A percentile compares a stretch with the other conserved stretches of the same genome.
Evolutionary conservation across 2,888 invertebrate genomes (phyloP).

Genomic region (Leptinotarsa juncta): DNA sequence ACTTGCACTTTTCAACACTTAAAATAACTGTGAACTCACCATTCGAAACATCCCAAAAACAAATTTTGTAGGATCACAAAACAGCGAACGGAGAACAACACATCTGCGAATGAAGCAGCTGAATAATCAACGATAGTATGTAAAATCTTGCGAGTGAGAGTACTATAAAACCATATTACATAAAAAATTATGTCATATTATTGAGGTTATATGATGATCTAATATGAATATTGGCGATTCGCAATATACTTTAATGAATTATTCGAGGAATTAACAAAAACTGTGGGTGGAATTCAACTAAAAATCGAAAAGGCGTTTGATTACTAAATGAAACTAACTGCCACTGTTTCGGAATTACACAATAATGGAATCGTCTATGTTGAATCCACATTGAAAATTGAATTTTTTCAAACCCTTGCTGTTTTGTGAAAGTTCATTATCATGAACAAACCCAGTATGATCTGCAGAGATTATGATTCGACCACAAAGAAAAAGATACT

Average conservation of each 20-base stretch:
- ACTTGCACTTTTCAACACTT: neutral
- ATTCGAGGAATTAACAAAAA: neutral
- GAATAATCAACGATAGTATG: neutral
- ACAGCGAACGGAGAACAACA: neutral
- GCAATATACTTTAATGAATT: neutral
- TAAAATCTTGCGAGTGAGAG: slow-evolving; percentile 30
- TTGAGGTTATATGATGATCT: slow-evolving; percentile 27
- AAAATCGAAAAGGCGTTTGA: no score
- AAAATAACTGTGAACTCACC: slow-evolving; percentile 1
- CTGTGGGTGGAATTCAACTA: neutral
- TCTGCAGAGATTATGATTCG: no score
- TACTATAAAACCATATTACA: slow-evolving; percentile 41
- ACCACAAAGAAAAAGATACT: no score
- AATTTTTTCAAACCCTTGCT: no score
- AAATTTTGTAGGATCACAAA: neutral
- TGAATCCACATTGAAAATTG: no score
- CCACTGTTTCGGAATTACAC: no score
- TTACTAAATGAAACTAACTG: no score
- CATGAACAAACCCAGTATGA: no score
- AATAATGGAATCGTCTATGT: no score
- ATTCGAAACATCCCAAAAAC: neutral
- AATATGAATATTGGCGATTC: slow-evolving; percentile 7
- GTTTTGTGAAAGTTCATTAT: no score
- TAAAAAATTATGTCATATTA: slow-evolving; percentile 39
- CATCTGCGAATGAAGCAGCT: neutral